Percentiles rank a stretch among this genome's conserved stretches.
These are phyloP conservation scores for Noctua fimbriata DNA, from an alignment of 2,888 invertebrate species.

Conservation along the genomic window DNA sequence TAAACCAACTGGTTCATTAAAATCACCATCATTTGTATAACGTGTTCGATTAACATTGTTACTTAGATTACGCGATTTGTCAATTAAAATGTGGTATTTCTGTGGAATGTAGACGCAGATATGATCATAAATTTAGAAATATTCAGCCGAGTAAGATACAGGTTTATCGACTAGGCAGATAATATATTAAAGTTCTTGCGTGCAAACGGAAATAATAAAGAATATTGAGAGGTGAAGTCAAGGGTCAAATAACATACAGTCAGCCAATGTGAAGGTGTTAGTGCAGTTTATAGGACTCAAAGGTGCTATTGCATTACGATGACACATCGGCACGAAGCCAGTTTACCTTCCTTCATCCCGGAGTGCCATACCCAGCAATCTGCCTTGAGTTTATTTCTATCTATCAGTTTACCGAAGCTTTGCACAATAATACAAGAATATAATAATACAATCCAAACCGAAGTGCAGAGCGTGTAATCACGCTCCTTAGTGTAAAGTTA, in stretches of 20 bases:
- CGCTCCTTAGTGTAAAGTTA: slow-evolving; percentile 26
- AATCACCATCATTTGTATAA: slow-evolving; percentile 60
- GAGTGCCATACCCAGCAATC: slow-evolving; percentile 68
- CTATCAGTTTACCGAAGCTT: slow-evolving; percentile 65
- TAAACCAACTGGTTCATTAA: slow-evolving; percentile 38
- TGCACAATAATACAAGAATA: slow-evolving; percentile 43
- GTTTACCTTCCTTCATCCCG: slow-evolving; percentile 74
- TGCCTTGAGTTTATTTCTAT: slow-evolving; percentile 69
- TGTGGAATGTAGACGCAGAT: slow-evolving; percentile 54
- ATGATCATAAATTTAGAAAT: slow-evolving; percentile 48
- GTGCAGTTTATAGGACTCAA: slow-evolving; percentile 48
- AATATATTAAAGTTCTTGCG: slow-evolving; percentile 15
- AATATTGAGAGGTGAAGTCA: slow-evolving; percentile 45
- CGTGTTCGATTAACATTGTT: slow-evolving; percentile 61
- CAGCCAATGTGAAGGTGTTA: slow-evolving; percentile 63
- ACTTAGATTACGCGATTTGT: slow-evolving; percentile 56
- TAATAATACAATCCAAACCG: slow-evolving; percentile 48
- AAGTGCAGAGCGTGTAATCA: slow-evolving; percentile 26
- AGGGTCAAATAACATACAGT: slow-evolving; percentile 54
- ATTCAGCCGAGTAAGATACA: slow-evolving; percentile 49
- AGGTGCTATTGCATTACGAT: slow-evolving; percentile 63
- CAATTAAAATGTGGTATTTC: slow-evolving; percentile 51
- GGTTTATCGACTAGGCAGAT: slow-evolving; percentile 24
- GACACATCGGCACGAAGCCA: slow-evolving; percentile 69
- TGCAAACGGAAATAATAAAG: slow-evolving; percentile 53